Evolutionary conservation across 1,140 invertebrate genomes (phyloP).

Genomic region (Diorhabda elongata): DNA sequence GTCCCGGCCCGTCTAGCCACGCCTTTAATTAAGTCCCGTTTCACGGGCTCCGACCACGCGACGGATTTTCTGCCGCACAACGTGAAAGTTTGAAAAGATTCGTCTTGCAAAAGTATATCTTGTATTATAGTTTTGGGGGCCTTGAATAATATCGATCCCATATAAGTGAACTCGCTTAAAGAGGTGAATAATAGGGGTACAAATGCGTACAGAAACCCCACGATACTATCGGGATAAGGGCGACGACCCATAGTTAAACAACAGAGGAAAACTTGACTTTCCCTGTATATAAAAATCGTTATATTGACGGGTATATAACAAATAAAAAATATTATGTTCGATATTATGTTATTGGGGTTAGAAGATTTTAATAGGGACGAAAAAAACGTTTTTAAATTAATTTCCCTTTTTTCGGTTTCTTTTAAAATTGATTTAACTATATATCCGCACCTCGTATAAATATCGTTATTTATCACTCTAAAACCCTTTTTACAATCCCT

Average conservation of each 20-base stretch:
- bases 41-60: slow-evolving; percentile 68
- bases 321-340: slow-evolving; percentile 37
- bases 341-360: slow-evolving; percentile 47
- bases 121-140: slow-evolving; percentile 58
- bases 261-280: slow-evolving; percentile 46
- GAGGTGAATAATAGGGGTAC: slow-evolving; percentile 56
- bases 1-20: slow-evolving; percentile 59
- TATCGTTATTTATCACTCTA: slow-evolving; percentile 39
- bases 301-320: slow-evolving; percentile 44
- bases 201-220: slow-evolving; percentile 52
- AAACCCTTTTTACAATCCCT: slow-evolving; percentile 54
- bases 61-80: slow-evolving; percentile 73
- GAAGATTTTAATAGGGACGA: slow-evolving; percentile 44
- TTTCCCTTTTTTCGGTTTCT: slow-evolving; percentile 47
- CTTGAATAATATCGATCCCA: slow-evolving; percentile 52
- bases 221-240: slow-evolving; percentile 47
- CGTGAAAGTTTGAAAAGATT: slow-evolving; percentile 63
- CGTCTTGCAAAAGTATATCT: slow-evolving; percentile 53
- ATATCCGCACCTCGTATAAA: slow-evolving; percentile 37
- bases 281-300: slow-evolving; percentile 47
- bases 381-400: slow-evolving; percentile 48
- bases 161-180: slow-evolving; percentile 53
- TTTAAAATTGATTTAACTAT: slow-evolving; percentile 47
- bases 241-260: slow-evolving; percentile 45
- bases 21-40: slow-evolving; percentile 48